Evolutionary conservation across 2,797 vertebrate species (phyloP), one percentile per base, ranked within the genome.

Genomic region (Antrozous pallidus): DNA sequence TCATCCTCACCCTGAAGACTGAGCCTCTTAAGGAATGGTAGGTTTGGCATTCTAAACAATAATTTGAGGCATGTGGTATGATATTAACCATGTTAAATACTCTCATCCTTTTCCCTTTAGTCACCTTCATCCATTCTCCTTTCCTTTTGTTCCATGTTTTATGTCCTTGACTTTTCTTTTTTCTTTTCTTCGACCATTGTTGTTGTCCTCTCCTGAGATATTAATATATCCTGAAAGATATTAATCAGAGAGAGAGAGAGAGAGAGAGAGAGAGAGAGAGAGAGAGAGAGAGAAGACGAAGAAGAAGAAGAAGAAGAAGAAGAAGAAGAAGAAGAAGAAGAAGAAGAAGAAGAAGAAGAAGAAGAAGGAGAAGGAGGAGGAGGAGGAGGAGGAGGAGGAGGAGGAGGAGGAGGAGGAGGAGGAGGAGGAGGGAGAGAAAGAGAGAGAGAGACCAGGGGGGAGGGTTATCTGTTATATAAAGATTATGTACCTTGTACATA

Each of bases 141-240:
- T 61, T 26, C 18, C 22, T 86, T 61, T 73, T 45, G 5, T 51
- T 61, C 4, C 47, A 38, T 70, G 42, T 93, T 81, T 58, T 70
- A 33, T 77, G 83, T 83, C 63, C 9, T 1, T 8, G 42, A 31
- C 36, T 89, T 91, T 82, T 51, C 17, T 61, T 38, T 56, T 26
- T 38, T 0, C 17, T 47, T 90, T n/a, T 51, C 40, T 82, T 83
- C 65, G 11, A 40, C 31, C 40, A 18, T 65, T 71, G 38, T 88
- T 84, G 54, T 71, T 74, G 73, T 61, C 26, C n/a, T 67, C 61
- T 81, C n/a, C 71, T 42, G 63, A 77, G 67, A 61, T 40, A 54
- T 20, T 49, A 71, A n/a, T 75, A 33, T 49, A 12, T 75, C 45
- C 31, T 75, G 73, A 49, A 42, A 75, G 45, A 75, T 33, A 75